phyloP scores from a whole-genome alignment of 1,140 invertebrate genomes.

The Drosophila willistoni region DNA sequence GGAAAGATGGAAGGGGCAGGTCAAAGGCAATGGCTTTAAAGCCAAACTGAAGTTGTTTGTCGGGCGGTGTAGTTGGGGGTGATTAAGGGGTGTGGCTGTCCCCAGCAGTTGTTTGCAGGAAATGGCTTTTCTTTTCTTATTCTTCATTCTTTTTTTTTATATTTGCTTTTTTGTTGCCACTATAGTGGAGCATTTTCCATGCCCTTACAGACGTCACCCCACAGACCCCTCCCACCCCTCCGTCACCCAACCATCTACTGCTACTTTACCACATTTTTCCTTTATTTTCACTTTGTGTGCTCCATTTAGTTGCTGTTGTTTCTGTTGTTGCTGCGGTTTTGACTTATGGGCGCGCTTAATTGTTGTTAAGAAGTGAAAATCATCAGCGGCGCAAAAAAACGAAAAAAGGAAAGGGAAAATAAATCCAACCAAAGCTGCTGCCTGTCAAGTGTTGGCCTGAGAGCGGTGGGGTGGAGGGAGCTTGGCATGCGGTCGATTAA shows the following conservation, averaged over 20 bases:
- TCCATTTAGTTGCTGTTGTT: slow-evolving; percentile 70
- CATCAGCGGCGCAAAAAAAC: slow-evolving; percentile 43
- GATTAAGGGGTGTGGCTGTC: slow-evolving; percentile 46
- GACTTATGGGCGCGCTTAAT: slow-evolving; percentile 78
- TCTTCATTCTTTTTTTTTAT: slow-evolving; percentile 1
- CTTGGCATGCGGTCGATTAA: slow-evolving; percentile 63
- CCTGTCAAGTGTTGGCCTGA: slow-evolving; percentile 53
- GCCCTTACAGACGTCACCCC: not conserved
- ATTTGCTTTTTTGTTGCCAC: slow-evolving; percentile 52
- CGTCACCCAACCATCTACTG: not conserved
- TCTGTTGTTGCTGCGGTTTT: slow-evolving; percentile 69
- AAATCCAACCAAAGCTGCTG: slow-evolving; percentile 63
- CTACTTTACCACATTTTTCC: slow-evolving; percentile 27
- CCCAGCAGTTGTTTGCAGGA: slow-evolving; percentile 73
- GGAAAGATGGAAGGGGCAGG: slow-evolving; percentile 1
- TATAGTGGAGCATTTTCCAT: slow-evolving; percentile 29
- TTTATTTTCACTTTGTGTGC: slow-evolving; percentile 62
- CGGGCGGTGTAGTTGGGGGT: not conserved
- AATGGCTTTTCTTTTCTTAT: slow-evolving; percentile 64
- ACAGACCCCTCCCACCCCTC: not conserved
- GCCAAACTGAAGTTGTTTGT: slow-evolving; percentile 25
- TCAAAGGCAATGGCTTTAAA: slow-evolving; percentile 63
- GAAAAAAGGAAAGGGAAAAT: slow-evolving; percentile 58
- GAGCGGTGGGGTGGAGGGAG: not conserved
- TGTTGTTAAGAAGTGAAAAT: slow-evolving; percentile 81